Conservation (phyloP, 2,797 vertebrate species). For the Eurystomus glaucurus region DNA sequence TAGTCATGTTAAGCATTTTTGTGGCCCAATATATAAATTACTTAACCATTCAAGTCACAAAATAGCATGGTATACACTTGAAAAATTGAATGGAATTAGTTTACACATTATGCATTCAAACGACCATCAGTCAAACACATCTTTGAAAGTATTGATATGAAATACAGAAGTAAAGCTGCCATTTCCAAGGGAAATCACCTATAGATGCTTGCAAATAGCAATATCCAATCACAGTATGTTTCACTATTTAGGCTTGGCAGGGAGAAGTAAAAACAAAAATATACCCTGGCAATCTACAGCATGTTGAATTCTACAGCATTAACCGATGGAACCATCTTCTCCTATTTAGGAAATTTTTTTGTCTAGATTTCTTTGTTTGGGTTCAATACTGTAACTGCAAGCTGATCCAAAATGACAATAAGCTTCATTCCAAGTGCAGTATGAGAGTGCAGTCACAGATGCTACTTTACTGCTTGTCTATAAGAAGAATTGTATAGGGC, state of each 20-base stretch:
- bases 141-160: not conserved
- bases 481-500: not conserved
- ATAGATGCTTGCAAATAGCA: constrained; percentile 12
- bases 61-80: not conserved
- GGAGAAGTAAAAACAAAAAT: constrained; percentile 58
- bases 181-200: not conserved
- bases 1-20: not conserved
- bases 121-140: not conserved
- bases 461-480: not conserved
- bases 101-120: not conserved
- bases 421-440: not conserved
- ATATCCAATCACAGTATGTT: not conserved
- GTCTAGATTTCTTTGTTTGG: constrained; percentile 53
- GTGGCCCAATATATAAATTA: not conserved
- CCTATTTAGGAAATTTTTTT: constrained; percentile 77
- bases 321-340: constrained; percentile 23
- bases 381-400: not conserved
- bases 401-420: constrained; percentile 23
- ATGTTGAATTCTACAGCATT: constrained; percentile 19
- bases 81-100: not conserved
- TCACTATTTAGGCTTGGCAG: constrained; percentile 50
- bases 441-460: not conserved
- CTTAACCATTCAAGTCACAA: not conserved
- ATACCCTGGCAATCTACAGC: constrained; percentile 19
- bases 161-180: not conserved